These are phyloP conservation scores for Littorina saxatilis DNA, from an alignment of 1,140 invertebrate genomes.

Conservation along the genomic window DNA sequence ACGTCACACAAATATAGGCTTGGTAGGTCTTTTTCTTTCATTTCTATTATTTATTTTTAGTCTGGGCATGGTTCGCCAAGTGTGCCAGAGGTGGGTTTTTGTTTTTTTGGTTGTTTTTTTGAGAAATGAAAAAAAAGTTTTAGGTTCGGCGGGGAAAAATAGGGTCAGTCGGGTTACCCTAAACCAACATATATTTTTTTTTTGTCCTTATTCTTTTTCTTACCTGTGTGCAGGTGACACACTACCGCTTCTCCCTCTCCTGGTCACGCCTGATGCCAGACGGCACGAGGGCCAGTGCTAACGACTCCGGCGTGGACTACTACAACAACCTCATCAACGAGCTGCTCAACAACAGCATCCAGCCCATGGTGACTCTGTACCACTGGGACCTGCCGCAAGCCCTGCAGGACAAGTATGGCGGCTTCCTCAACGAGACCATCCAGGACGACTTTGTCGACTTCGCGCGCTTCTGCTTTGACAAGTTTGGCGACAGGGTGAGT, in stretches of 20 bases:
- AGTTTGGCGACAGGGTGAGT: conserved; percentile 71
- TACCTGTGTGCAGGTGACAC: conserved; percentile 57
- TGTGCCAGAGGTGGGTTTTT: no score
- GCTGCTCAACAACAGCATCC: conserved; percentile 57
- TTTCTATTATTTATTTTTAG: no score
- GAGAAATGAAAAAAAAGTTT: no score
- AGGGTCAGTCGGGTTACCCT: no score
- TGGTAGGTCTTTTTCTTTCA: no score
- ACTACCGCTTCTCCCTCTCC: conserved; percentile 72
- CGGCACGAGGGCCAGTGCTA: conserved; percentile 54
- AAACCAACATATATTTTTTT: no score
- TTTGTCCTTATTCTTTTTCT: no score
- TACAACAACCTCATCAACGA: conserved; percentile 71
- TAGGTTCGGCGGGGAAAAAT: no score
- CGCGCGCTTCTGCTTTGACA: conserved; percentile 69
- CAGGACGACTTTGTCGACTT: conserved; percentile 77
- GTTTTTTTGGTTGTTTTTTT: no score
- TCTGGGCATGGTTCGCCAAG: no score
- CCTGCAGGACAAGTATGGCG: conserved; percentile 73
- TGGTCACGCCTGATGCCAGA: conserved; percentile 70
- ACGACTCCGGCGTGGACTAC: conserved; percentile 63
- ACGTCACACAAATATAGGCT: no score
- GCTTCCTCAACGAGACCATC: conserved; percentile 78
- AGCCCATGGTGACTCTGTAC: conserved; percentile 77
- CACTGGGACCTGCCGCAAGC: conserved; percentile 77